Conservation (phyloP, 37 sponge, comb jelly and placozoan genomes). For the Mnemiopsis leidyi region DNA sequence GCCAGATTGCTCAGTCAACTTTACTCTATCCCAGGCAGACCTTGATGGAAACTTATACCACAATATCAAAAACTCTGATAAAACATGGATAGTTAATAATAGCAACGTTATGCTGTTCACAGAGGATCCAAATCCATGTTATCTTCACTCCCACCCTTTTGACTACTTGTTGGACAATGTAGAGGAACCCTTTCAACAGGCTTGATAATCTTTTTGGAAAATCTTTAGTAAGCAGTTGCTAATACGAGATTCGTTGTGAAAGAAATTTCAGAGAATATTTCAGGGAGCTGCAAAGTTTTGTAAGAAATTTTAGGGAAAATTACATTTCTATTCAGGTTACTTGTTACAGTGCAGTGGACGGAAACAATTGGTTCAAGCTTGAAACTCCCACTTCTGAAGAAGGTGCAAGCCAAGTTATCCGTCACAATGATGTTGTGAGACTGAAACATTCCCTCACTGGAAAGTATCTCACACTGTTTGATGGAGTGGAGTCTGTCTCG, state of each 20-base stretch:
- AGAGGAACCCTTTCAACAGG: not conserved
- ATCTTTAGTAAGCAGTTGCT: too few species aligned
- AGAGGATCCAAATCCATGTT: not conserved
- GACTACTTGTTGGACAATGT: not conserved
- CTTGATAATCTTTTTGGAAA: too few species aligned
- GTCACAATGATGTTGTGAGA: not conserved
- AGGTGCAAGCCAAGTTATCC: not conserved
- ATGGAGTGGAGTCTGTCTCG: not conserved
- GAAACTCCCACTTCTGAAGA: not conserved
- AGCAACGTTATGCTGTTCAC: not conserved
- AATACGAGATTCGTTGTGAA: too few species aligned
- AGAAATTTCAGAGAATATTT: too few species aligned
- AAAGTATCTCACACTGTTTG: not conserved
- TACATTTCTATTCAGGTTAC: too few species aligned
- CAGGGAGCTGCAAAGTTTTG: too few species aligned
- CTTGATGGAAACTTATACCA: not conserved
- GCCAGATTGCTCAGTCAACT: too few species aligned
- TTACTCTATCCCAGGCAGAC: not conserved
- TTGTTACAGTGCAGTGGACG: not conserved
- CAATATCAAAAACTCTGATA: not conserved
- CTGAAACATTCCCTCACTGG: not conserved
- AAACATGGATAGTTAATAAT: not conserved
- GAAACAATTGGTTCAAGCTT: not conserved
- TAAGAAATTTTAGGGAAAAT: too few species aligned
- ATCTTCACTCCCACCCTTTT: constrained; percentile 24